Conservation (phyloP, 2,888 invertebrate genomes). For the Drosophila nr. perissopoda region DNA sequence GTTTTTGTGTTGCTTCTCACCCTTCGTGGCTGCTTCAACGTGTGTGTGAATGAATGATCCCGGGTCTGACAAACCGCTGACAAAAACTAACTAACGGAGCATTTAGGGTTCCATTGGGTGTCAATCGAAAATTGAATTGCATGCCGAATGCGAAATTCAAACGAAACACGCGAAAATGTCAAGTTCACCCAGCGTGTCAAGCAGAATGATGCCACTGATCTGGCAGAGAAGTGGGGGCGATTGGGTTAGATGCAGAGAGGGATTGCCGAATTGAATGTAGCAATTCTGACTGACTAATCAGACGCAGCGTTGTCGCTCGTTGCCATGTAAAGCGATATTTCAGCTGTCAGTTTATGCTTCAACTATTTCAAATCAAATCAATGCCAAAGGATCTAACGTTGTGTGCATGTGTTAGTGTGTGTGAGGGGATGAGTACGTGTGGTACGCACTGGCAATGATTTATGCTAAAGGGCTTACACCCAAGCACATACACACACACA, state of each 20-base stretch:
- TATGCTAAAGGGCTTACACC: constrained; percentile 70
- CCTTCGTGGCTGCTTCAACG: constrained; percentile 1
- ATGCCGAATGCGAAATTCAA: constrained; percentile 46
- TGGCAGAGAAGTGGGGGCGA: not conserved
- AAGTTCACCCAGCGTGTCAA: constrained; percentile 66
- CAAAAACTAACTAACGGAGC: constrained; percentile 44
- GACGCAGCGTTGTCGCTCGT: constrained; percentile 61
- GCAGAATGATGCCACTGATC: constrained; percentile 14
- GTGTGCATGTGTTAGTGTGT: constrained; percentile 1
- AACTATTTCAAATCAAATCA: constrained; percentile 78
- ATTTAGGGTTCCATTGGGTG: constrained; percentile 34
- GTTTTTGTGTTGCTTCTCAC: too few species aligned
- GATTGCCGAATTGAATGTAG: constrained; percentile 24
- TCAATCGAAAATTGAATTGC: constrained; percentile 53
- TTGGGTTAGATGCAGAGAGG: not conserved
- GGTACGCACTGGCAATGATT: constrained; percentile 61
- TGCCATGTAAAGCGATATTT: constrained; percentile 76
- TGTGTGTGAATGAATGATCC: constrained; percentile 14
- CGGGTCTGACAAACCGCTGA: constrained; percentile 36
- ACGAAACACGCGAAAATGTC: constrained; percentile 64
- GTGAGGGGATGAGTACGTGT: constrained; percentile 4
- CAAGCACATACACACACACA: constrained; percentile 16
- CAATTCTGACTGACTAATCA: constrained; percentile 68
- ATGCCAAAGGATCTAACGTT: constrained; percentile 62
- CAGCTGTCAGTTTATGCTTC: constrained; percentile 77